Conservation (phyloP, 2,888 invertebrate genomes). For the Myopa testacea region DNA sequence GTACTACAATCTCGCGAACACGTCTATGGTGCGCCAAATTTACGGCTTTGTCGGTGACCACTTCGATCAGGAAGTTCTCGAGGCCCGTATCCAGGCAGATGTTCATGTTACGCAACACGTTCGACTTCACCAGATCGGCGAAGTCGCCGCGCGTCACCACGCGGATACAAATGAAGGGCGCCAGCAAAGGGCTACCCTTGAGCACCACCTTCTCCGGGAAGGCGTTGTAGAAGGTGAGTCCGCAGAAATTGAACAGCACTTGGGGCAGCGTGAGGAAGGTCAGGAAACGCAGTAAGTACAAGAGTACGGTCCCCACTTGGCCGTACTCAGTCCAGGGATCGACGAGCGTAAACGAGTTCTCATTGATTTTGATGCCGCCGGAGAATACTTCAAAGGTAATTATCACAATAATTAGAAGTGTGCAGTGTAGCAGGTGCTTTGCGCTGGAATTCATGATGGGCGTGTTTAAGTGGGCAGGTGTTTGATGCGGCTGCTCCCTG, state of each 20-base stretch:
- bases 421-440: constrained; percentile 86
- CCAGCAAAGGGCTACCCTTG: constrained; percentile 90
- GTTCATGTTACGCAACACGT: constrained; percentile 88
- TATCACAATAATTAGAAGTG: constrained; percentile 80
- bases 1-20: constrained; percentile 90
- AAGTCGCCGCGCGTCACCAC: constrained; percentile 96
- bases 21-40: constrained; percentile 82
- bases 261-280: constrained; percentile 90
- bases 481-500: too few relatives aligned
- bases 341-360: constrained; percentile 71
- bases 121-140: constrained; percentile 87
- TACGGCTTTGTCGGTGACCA: constrained; percentile 91
- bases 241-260: constrained; percentile 84
- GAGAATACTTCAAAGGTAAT: constrained; percentile 78
- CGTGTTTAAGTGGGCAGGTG: neutral
- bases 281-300: constrained; percentile 83
- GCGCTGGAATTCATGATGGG: constrained; percentile 67
- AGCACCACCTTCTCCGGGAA: constrained; percentile 91
- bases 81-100: constrained; percentile 89
- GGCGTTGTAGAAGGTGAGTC: constrained; percentile 90
- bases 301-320: constrained; percentile 76
- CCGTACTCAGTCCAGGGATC: constrained; percentile 90
- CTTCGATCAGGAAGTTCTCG: constrained; percentile 96
- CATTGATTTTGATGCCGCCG: constrained; percentile 74
- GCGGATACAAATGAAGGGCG: constrained; percentile 94